Conservation (phyloP, 2,888 invertebrate genomes). For the Altica lythri region DNA sequence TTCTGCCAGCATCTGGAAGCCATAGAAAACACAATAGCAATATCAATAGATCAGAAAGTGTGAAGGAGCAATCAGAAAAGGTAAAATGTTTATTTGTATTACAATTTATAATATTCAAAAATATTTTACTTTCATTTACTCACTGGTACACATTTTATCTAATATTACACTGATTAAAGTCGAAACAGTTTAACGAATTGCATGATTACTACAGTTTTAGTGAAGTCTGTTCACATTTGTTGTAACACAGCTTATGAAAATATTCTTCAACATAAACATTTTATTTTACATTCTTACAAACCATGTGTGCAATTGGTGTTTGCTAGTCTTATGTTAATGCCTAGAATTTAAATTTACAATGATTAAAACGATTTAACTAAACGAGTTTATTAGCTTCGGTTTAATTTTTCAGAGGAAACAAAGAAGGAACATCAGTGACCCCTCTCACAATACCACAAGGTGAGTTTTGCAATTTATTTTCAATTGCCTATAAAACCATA, state of each 20-base stretch:
- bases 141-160: no score
- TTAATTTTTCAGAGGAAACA: constrained; percentile 63
- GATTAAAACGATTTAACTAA: not conserved
- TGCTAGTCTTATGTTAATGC: no score
- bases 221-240: no score
- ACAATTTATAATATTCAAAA: not conserved
- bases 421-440: constrained; percentile 80
- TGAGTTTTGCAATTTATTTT: constrained; percentile 55
- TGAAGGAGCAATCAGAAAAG: constrained; percentile 58
- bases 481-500: constrained; percentile 20
- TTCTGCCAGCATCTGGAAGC: constrained; percentile 51
- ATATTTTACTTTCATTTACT: not conserved
- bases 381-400: constrained; percentile 4
- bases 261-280: no score
- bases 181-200: no score
- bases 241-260: no score
- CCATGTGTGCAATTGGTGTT: no score
- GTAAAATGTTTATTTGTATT: constrained; percentile 37
- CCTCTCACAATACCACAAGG: constrained; percentile 74
- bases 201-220: no score
- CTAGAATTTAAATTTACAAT: not conserved
- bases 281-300: no score
- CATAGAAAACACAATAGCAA: constrained; percentile 51
- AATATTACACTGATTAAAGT: no score
- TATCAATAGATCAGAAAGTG: constrained; percentile 57